Conservation (phyloP, 1,140 invertebrate genomes). For the Drosophila setifemur region DNA sequence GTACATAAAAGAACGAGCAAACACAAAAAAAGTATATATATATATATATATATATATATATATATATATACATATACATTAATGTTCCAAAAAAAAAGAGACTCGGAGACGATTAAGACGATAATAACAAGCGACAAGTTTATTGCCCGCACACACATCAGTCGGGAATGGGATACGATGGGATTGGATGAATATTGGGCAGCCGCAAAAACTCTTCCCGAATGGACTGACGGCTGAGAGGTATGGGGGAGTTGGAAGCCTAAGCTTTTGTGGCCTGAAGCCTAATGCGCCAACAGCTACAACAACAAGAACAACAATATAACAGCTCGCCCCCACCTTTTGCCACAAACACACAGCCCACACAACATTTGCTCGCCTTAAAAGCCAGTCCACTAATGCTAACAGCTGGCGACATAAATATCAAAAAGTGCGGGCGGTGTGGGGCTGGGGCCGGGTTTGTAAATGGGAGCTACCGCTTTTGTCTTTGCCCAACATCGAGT, state of each 20-base stretch:
- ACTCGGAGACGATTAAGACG: slow-evolving; percentile 77
- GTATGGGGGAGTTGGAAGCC: no score
- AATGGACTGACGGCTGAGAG: slow-evolving; percentile 3
- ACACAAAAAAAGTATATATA: slow-evolving; percentile 40
- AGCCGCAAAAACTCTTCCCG: slow-evolving; percentile 52
- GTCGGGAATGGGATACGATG: slow-evolving; percentile 9
- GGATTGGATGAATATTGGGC: slow-evolving; percentile 37
- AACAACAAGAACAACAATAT: slow-evolving; percentile 1
- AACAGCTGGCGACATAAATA: slow-evolving; percentile 80
- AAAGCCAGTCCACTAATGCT: slow-evolving; percentile 79
- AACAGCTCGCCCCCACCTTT: background rate
- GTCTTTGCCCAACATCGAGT: slow-evolving; percentile 43
- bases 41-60: no score
- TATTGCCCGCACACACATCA: slow-evolving; percentile 67
- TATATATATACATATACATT: slow-evolving; percentile 44
- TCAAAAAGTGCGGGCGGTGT: slow-evolving; percentile 23
- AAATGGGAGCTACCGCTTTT: slow-evolving; percentile 18
- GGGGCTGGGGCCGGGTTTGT: background rate
- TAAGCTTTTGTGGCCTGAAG: slow-evolving; percentile 77
- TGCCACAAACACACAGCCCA: slow-evolving; percentile 36
- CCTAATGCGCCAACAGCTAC: slow-evolving; percentile 66
- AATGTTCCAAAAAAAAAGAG: slow-evolving; percentile 43
- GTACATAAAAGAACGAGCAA: slow-evolving; percentile 21
- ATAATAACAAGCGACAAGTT: slow-evolving; percentile 81
- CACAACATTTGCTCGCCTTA: slow-evolving; percentile 65